Percentiles rank a stretch among this genome's conserved stretches.
Evolutionary conservation across 2,888 invertebrate species (phyloP).

Genomic region (Scaptomyza cyrtandrae): DNA sequence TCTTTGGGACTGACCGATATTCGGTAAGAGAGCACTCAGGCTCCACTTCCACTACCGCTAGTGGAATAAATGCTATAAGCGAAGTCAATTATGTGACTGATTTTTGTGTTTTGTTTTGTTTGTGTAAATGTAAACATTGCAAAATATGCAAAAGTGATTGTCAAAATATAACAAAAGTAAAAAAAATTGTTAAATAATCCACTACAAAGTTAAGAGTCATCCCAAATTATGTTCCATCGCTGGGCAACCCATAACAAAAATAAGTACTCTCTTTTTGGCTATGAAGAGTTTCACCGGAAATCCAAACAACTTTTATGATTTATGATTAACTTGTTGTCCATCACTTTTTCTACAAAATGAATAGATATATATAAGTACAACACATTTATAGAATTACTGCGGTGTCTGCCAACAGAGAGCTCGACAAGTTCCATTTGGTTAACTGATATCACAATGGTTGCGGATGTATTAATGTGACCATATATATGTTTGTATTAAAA

Average conservation of each 20-base stretch:
- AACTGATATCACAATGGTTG: conserved; percentile 52
- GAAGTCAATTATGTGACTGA: conserved; percentile 68
- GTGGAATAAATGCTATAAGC: conserved; percentile 33
- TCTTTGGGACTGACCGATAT: conserved; percentile 54
- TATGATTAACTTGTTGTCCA: conserved; percentile 61
- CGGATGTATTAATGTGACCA: conserved; percentile 59
- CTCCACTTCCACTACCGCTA: too few species aligned
- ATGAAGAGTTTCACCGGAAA: conserved; percentile 69
- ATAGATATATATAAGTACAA: conserved; percentile 12
- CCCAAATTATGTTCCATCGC: not conserved
- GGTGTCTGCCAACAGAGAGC: conserved; percentile 11
- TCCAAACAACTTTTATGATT: conserved; percentile 70
- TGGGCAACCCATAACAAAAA: conserved; percentile 12
- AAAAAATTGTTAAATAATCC: not conserved
- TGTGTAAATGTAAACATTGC: conserved; percentile 45
- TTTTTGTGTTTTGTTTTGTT: conserved; percentile 41
- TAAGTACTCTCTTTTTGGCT: conserved; percentile 37
- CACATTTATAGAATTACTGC: conserved; percentile 21
- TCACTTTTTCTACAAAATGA: conserved; percentile 55
- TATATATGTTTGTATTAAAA: conserved; percentile 34
- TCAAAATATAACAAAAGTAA: conserved; percentile 1
- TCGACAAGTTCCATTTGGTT: conserved; percentile 64
- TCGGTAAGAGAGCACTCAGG: conserved; percentile 33
- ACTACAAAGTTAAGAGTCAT: not conserved
- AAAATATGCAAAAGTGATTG: conserved; percentile 41